Percentiles rank a stretch among this genome's conserved stretches.
These are phyloP conservation scores for Pandion haliaetus DNA, from an alignment of 2,113 vertebrate species.

Conservation along the genomic window DNA sequence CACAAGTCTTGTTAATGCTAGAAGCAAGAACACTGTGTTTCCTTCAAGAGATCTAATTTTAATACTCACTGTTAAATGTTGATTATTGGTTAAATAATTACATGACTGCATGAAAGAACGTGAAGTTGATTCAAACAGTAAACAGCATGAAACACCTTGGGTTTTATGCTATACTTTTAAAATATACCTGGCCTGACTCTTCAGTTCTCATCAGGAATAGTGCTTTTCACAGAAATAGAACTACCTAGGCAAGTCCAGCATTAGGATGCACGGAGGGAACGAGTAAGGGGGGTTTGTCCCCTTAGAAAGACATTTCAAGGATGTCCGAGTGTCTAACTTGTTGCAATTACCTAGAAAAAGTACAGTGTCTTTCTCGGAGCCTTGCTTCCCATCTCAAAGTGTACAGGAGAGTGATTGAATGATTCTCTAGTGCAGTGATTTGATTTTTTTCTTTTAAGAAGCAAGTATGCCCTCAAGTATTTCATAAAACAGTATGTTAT, in stretches of 20 bases:
- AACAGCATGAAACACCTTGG: neutral
- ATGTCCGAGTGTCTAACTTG: neutral
- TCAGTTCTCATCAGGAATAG: rapidly evolving
- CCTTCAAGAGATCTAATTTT: slow-evolving; percentile 3
- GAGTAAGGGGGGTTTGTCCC: neutral
- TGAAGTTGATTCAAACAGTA: neutral
- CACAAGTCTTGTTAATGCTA: slow-evolving; percentile 4
- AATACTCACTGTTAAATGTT: slow-evolving; percentile 19
- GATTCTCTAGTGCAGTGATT: neutral
- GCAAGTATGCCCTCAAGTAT: neutral
- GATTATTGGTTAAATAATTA: slow-evolving; percentile 52
- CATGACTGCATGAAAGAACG: neutral
- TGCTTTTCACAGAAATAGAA: neutral
- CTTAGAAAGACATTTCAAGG: neutral
- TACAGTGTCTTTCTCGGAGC: neutral
- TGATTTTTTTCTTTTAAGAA: neutral
- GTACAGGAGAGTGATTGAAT: neutral
- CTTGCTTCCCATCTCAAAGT: neutral
- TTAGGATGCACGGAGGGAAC: neutral
- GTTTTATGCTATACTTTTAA: neutral
- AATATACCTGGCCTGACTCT: neutral
- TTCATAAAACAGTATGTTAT: neutral
- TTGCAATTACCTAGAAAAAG: neutral
- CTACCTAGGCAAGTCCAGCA: neutral
- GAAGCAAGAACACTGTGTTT: slow-evolving; percentile 21